phyloP scores from a whole-genome alignment of 2,888 invertebrate species.

The Patella depressa region DNA sequence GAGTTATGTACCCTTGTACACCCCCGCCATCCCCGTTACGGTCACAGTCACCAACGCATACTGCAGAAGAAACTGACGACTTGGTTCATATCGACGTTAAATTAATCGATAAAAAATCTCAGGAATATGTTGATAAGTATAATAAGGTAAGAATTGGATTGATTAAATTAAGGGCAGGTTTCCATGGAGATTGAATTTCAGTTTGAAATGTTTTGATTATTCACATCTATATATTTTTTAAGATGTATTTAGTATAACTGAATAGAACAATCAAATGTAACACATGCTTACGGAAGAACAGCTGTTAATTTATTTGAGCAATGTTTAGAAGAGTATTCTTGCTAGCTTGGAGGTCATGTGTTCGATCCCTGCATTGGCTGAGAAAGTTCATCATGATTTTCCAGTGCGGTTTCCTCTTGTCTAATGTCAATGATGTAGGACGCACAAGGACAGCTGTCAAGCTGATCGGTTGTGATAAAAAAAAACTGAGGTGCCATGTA shows the following conservation, averaged over 20 bases:
- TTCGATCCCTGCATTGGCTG: no score
- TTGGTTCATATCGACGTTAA: conserved; percentile 81
- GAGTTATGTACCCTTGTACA: conserved; percentile 71
- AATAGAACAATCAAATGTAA: background rate
- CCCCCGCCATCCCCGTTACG: conserved; percentile 80
- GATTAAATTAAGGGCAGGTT: background rate
- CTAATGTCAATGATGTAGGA: no score
- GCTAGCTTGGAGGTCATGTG: no score
- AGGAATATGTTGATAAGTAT: conserved; percentile 78
- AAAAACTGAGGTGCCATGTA: background rate
- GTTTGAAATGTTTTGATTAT: no score
- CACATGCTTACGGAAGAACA: background rate
- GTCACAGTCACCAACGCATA: conserved; percentile 41
- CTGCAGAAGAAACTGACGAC: conserved; percentile 74
- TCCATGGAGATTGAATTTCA: no score
- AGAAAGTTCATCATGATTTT: no score
- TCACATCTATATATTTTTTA: no score
- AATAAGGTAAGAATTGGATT: conserved; percentile 71
- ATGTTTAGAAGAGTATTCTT: no score
- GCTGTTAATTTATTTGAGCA: background rate
- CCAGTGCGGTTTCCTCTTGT: no score
- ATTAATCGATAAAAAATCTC: conserved; percentile 79
- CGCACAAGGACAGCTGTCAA: background rate
- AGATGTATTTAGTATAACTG: no score
- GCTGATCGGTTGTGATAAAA: background rate